phyloP scores from a whole-genome alignment of 1,140 invertebrate genomes.

The Drosophila pseudoananassae region DNA sequence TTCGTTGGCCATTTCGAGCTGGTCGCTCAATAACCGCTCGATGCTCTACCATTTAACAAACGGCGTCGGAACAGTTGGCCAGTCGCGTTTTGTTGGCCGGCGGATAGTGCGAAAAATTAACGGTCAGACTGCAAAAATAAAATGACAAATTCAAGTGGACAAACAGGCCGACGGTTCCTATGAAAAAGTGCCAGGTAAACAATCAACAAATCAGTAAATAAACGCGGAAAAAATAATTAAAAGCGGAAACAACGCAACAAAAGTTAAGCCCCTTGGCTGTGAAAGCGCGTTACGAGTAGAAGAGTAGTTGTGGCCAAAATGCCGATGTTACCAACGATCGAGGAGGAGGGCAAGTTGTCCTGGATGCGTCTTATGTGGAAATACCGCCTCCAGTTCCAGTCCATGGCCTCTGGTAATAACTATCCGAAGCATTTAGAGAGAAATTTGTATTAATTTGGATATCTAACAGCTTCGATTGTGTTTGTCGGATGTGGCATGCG shows the following conservation, averaged over 20 bases:
- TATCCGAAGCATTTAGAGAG: not conserved
- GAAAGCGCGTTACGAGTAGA: conserved; percentile 15
- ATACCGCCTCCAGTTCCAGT: conserved; percentile 73
- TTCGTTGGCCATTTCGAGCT: conserved; percentile 16
- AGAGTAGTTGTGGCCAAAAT: conserved; percentile 29
- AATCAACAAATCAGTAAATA: conserved; percentile 43
- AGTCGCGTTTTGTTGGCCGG: conserved; percentile 18
- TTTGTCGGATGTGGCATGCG: conserved; percentile 74
- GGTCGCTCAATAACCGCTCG: conserved; percentile 29
- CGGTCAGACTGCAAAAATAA: conserved; percentile 27
- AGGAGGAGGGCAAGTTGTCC: conserved; percentile 68
- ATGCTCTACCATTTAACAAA: conserved; percentile 34
- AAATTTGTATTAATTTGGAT: not conserved
- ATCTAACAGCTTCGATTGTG: conserved; percentile 50
- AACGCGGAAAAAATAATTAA: conserved; percentile 11
- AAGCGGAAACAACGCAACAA: conserved; percentile 25
- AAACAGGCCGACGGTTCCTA: conserved; percentile 38
- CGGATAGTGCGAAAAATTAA: conserved; percentile 17
- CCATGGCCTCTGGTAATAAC: conserved; percentile 67
- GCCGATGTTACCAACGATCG: conserved; percentile 70
- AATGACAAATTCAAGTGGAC: conserved; percentile 44
- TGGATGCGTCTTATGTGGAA: conserved; percentile 71
- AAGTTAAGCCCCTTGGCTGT: conserved; percentile 8
- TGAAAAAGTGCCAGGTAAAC: conserved; percentile 44
- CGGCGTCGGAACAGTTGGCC: conserved; percentile 30